A percentile compares a stretch with the other conserved stretches of the same genome.
Conservation (phyloP, 2,797 vertebrate genomes). For the Sarcoramphus papa region DNA sequence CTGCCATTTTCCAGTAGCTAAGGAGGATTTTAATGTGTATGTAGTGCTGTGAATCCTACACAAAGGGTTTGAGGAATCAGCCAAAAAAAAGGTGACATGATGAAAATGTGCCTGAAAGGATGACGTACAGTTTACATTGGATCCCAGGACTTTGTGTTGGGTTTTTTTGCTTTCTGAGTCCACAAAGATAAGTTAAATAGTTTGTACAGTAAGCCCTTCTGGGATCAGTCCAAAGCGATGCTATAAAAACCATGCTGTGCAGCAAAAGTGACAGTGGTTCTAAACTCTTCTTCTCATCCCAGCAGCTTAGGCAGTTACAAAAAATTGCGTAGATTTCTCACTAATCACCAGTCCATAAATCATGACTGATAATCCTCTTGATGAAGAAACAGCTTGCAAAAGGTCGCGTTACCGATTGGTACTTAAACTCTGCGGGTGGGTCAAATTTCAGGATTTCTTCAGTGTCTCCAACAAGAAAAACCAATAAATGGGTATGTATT, state of each 20-base stretch:
- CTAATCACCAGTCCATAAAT: background rate
- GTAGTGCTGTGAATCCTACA: background rate
- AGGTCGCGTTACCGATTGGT: background rate
- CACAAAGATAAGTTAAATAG: background rate
- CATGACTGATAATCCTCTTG: background rate
- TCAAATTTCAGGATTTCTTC: background rate
- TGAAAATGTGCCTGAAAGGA: background rate
- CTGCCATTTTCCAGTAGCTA: background rate
- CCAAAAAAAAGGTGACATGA: background rate
- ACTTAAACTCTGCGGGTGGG: background rate
- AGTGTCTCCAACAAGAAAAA: background rate
- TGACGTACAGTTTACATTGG: background rate
- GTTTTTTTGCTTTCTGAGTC: background rate
- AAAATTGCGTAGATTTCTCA: background rate
- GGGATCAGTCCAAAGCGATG: background rate
- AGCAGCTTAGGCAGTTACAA: background rate
- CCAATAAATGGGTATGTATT: background rate
- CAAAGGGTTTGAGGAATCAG: background rate
- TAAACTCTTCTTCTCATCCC: background rate
- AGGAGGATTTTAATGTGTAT: background rate
- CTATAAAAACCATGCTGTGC: background rate
- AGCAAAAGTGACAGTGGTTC: background rate
- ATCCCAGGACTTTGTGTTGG: background rate
- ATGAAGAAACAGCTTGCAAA: background rate
- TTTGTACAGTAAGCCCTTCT: background rate